Evolutionary conservation across 1,140 invertebrate genomes (phyloP), one percentile per base, ranked within the genome.

Genomic region (Colletes latitarsis): DNA sequence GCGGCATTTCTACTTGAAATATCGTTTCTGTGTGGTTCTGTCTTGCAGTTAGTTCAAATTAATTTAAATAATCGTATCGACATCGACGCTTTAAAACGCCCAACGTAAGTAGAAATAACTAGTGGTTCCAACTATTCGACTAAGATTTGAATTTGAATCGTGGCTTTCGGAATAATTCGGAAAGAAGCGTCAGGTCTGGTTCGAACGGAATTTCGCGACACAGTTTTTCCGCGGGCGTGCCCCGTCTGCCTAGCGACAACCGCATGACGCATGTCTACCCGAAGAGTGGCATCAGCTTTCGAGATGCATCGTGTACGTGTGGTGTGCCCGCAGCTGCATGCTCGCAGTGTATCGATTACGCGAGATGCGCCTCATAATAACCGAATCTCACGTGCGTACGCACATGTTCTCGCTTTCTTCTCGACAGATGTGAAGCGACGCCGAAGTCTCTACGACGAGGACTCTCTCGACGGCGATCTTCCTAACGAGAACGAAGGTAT

Each of bases 351-450:
- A 64, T 58, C 78, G 66, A 43, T 69, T 49, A 58, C 17, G 80
- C 73, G 74, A 73, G 63, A 62, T 57, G 30, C 66, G 75, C 71
- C 10, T 57, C 62, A 76, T 88, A 73, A 82, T 80, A 82, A 64
- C 79, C 68, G 63, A 84, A 82, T 82, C 83, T 82, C 76, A 85
- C 73, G 82, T 89, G 88, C 83, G 83, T 74, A 86, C 81, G 85
- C 85, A 87, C 81, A 86, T 86, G 80, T 81, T 83, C 89, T 89
- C 88, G 81, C 87, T 91, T 90, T 88, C 81, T 92, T 91, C 81
- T 92, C 88, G 87, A 84, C 91, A 93, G 93, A 93, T 93, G 88
- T 91, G 87, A 93, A 91, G 90, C 92, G 92, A 89, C 92, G 90
- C 82, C 85, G 85, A 84, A 92, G 90, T 90, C 88, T 92, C 83